Base-by-base conservation (phyloP, 2,797 vertebrate species). In the Manis javanica region DNA sequence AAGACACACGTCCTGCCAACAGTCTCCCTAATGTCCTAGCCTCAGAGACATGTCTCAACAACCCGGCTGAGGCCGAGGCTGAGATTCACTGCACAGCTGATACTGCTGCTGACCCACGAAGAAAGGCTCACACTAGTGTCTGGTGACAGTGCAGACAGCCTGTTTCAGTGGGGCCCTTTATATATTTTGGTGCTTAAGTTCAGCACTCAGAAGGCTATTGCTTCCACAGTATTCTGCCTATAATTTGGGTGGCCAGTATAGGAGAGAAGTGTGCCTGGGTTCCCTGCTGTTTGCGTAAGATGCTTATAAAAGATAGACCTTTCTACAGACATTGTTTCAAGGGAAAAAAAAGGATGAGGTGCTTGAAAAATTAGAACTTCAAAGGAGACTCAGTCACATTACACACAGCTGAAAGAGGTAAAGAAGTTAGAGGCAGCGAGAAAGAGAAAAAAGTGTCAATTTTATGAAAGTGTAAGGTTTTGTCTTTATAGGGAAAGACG, bases 321-420 rank as follows among this genome's bases (percentile, higher is more conserved):
- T 96, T 94, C 34, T 92, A 87, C 93, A 96, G 96, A 96, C 42
- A 94, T 53, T 29, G 69, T 71, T 94, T 96, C 46, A 66, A 59
- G 31, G 83, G 75, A 57, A 88, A 97, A 90, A 95, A 75, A 69
- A 94, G 34, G 85, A 81, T 51, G 37, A 74, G 71, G 46, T 96
- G 77, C 53, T 97, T 93, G 63, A 96, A 79, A 97, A 94, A 94
- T 86, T 83, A 85, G 86, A 85, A 96, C 63, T 92, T 92, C 92
- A 95, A 96, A 94, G 87, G 66, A 77, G 49, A 95, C 83, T 93
- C 82, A 96, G 79, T 85, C 63, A 86, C 72, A 90, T 94, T 90
- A 93, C 74, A 85, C 71, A 87, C 79, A 96, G 92, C 31, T 85
- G 72, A 95, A 96, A 96, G 74, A 91, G 91, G 46, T 84, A 90